Evolutionary conservation across 2,797 vertebrate species (phyloP).

Genomic region (Malacoctenus gilli): DNA sequence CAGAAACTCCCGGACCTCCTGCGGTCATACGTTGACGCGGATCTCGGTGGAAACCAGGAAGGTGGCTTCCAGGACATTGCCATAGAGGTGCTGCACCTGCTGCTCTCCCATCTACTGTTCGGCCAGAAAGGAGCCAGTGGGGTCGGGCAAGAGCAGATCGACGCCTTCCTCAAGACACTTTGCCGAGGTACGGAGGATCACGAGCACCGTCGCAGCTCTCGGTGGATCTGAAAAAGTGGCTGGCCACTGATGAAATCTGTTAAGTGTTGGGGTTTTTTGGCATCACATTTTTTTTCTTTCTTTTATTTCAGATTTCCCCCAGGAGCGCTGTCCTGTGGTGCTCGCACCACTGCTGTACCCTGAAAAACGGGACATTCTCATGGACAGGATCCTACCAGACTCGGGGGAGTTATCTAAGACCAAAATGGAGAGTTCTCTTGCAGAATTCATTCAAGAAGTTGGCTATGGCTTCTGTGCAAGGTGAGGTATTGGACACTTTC

Average conservation of each 20-base stretch:
- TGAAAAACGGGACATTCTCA: conserved; percentile 99
- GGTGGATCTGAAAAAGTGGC: no score
- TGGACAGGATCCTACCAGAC: conserved; percentile 99
- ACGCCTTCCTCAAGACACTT: conserved; percentile 98
- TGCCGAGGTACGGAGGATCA: conserved; percentile 87
- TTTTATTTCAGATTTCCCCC: conserved; percentile 92
- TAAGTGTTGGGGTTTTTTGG: not conserved
- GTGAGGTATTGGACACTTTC: conserved; percentile 64
- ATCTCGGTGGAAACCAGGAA: conserved; percentile 98
- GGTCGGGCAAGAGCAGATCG: conserved; percentile 98
- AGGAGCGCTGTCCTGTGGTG: conserved; percentile 99
- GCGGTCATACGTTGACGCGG: conserved; percentile 98
- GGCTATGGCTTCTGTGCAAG: conserved; percentile 99
- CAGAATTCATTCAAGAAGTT: conserved; percentile 99
- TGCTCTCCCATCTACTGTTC: conserved; percentile 99
- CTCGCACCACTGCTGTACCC: conserved; percentile 99
- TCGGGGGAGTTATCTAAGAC: conserved; percentile 99
- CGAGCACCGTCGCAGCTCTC: no score
- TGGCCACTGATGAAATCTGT: not conserved
- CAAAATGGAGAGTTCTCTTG: conserved; percentile 99
- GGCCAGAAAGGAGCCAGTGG: conserved; percentile 99
- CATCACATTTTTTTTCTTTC: not conserved
- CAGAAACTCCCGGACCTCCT: conserved; percentile 99
- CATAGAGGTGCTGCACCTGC: conserved; percentile 99
- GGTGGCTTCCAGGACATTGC: conserved; percentile 99